phyloP scores from a whole-genome alignment of 2,113 vertebrate species.

The Cyprinodon brontotheroides region DNA sequence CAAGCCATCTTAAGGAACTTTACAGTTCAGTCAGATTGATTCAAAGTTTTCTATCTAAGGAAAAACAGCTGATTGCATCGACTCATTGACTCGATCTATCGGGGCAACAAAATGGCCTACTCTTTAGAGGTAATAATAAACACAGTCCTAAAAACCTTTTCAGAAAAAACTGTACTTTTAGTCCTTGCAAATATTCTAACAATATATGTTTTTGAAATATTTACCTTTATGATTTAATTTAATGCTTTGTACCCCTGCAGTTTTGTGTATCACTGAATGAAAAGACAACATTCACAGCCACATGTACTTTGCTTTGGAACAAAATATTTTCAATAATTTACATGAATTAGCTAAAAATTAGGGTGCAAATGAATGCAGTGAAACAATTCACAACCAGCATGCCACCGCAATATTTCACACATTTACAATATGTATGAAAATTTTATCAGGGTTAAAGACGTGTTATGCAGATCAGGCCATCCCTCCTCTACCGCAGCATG shows the following conservation, averaged over 20 bases:
- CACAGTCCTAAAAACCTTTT: no score
- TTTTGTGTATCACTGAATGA: not conserved
- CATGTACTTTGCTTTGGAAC: not conserved
- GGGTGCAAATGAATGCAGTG: not conserved
- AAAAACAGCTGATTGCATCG: no score
- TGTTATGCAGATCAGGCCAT: constrained; percentile 36
- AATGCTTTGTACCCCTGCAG: not conserved
- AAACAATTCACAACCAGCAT: not conserved
- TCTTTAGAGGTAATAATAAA: no score
- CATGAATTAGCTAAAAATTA: not conserved
- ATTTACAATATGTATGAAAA: constrained; percentile 1
- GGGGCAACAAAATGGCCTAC: no score
- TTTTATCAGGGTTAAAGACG: constrained; percentile 44
- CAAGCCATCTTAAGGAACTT: no score
- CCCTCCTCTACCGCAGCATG: constrained; percentile 12
- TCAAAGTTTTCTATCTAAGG: no score
- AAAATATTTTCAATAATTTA: not conserved
- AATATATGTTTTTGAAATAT: no score
- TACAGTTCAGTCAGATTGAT: no score
- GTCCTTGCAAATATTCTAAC: no score
- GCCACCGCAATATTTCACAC: not conserved
- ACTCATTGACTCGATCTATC: no score
- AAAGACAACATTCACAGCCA: not conserved
- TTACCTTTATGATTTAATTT: no score
- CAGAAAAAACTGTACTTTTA: no score